Evolutionary conservation across 2,888 invertebrate species (phyloP).

Genomic region (Ommatoiulus sabulosus): DNA sequence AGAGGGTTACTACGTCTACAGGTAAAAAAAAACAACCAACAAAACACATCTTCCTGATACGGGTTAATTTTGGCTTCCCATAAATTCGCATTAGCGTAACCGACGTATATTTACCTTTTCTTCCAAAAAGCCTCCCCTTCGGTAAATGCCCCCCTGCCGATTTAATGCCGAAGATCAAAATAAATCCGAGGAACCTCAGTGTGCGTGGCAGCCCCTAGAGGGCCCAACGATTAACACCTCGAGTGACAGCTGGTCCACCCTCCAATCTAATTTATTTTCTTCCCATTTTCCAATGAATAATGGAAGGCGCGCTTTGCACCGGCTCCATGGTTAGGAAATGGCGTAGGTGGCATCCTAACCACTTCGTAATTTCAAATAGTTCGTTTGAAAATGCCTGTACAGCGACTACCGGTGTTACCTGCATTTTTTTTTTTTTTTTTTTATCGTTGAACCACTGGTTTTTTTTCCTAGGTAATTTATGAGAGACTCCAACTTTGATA

Average conservation of each 20-base stretch:
- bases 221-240: neutral
- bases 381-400: neutral
- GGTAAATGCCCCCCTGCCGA: neutral
- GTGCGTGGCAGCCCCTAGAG: neutral
- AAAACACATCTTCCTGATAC: neutral
- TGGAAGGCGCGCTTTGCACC: neutral
- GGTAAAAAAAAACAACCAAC: neutral
- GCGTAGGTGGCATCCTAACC: neutral
- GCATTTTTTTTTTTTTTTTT: neutral
- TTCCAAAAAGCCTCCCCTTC: neutral
- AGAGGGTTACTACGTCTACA: too few relatives aligned
- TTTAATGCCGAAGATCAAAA: neutral
- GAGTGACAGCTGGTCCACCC: neutral
- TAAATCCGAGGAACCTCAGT: neutral
- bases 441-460: neutral
- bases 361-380: neutral
- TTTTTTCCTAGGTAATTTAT: neutral
- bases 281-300: conserved; percentile 12
- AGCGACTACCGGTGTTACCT: neutral
- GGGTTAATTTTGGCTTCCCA: conserved; percentile 1
- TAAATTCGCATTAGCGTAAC: conserved; percentile 1
- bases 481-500: neutral
- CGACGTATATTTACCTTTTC: neutral
- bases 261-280: conserved; percentile 10
- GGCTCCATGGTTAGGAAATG: neutral